Conservation (phyloP, 2,888 invertebrate genomes). For the Eupeodes luniger region DNA sequence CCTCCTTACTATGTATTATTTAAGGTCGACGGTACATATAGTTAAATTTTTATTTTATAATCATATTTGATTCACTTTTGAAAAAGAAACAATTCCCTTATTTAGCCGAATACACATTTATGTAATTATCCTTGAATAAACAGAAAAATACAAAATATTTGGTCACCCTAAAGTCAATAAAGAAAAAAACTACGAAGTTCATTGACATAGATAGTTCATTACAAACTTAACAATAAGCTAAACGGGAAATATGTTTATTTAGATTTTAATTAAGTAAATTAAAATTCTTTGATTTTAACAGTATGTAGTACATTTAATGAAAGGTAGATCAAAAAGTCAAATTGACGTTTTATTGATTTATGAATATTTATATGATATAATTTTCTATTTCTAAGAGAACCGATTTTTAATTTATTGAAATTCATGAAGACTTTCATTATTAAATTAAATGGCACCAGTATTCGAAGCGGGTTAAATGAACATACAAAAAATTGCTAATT, state of each 20-base stretch:
- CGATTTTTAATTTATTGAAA: too few species aligned
- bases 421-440: too few species aligned
- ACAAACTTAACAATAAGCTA: background rate
- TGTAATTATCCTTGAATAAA: background rate
- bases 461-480: too few species aligned
- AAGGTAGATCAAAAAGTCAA: background rate
- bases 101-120: too few species aligned
- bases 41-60: too few species aligned
- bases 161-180: background rate
- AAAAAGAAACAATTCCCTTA: too few species aligned
- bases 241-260: background rate
- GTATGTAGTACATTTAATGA: background rate
- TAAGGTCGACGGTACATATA: too few species aligned
- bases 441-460: too few species aligned
- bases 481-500: too few species aligned
- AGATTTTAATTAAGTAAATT: background rate
- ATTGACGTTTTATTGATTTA: background rate
- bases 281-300: background rate
- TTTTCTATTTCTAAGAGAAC: too few species aligned
- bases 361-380: background rate
- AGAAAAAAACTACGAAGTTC: slow-evolving; percentile 2
- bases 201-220: slow-evolving; percentile 16
- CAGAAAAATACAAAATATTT: background rate
- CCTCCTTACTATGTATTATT: too few species aligned
- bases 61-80: too few species aligned